Evolutionary conservation across 2,797 vertebrate genomes (phyloP), one percentile per base, ranked within the genome.

Genomic region (Cuniculus paca): DNA sequence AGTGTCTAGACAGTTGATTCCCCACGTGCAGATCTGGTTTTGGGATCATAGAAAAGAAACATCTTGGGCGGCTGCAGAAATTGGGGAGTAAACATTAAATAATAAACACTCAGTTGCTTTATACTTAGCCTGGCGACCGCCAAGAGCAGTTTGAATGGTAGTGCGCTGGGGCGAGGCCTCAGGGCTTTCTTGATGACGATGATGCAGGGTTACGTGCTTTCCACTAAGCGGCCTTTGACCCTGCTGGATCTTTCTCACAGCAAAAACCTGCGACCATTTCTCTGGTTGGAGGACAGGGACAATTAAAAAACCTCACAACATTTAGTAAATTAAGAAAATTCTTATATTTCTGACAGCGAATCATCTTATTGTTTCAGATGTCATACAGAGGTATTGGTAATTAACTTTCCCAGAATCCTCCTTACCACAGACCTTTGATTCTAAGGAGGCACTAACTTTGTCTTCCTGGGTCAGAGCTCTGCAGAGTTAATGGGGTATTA

Each of bases 1-100:
- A 72, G 34, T 80, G 91, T 90, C 6, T 81, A 31, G 91, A 80
- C 56, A 75, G 61, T 93, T 97, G 96, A 93, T 94, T 96, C 97
- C 77, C 82, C 70, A 58, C 42, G 63, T 82, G 80, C 90, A 28
- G 74, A 68, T 82, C 50, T 63, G 81, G 60, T 74, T 83, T 52
- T 36, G 63, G 45, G 36, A 65, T 22, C 31, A 1, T 28, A 68
- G 81, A 26, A 80, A 82, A 61, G 80, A 91, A 61, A n/a, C 48
- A 36, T 79, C 36, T 36, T 65, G 68, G 82, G 61, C 28, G 63
- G 60, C 50, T 42, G 31, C 70, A 68, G 94, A 88, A 92, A 94
- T 82, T 26, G 74, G 79, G 65, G 65, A 12, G 6, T 34, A 72
- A 80, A 74, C 20, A 50, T 34, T 54, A 80, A 16, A 24, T 39